Base-by-base conservation (phyloP, 1,140 invertebrate species). In the Drosophila pseudoobscura region DNA sequence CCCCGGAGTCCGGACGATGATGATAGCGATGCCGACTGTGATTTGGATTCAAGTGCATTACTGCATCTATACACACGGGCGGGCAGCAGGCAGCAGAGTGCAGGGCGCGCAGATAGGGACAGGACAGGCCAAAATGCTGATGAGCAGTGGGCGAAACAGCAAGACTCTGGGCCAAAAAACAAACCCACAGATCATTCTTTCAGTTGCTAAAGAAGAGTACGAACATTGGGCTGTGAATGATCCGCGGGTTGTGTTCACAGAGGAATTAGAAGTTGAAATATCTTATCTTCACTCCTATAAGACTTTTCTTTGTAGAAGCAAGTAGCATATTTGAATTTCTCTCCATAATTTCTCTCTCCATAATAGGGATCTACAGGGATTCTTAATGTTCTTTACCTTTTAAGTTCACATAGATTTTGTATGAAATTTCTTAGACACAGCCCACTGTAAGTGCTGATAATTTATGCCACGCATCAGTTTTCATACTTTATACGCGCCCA, bases 401-500 rank as follows among this genome's bases (percentile, higher is more conserved):
- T 7, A 2, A 20, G 3, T 20, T 15, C 0, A 0, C 8, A 17
- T 13, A 6, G 2, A 17, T 57, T 29, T 1, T 20, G 8, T 0
- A 3, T 9, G 0, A 1, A 29, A 6, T 63, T 8, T 26, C 3
- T 3, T 6, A 0, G 2, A 0, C 17, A 0, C 7, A 7, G 1
- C 2, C 63, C 83, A 88, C 75, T 61, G 83, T 88, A 29, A 41
- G 6, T n/a, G 51, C 41, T 88, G 78, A 74, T 87, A 88, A 88
- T 87, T 87, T 87, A 87, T 87, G 78, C 47, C 64, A 60, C 78
- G 78, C 83, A 87, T 87, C 83, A 87, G 68, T 87, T 87, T 83
- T 66, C 75, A 75, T 88, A 87, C 83, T 87, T 87, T 87, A 87
- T 87, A 75, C 75, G 55, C 75, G 45, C 11, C 35, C 35, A 13